Evolutionary conservation across 2,888 invertebrate species (phyloP), one percentile per base, ranked within the genome.

Genomic region (Steromphala cineraria): DNA sequence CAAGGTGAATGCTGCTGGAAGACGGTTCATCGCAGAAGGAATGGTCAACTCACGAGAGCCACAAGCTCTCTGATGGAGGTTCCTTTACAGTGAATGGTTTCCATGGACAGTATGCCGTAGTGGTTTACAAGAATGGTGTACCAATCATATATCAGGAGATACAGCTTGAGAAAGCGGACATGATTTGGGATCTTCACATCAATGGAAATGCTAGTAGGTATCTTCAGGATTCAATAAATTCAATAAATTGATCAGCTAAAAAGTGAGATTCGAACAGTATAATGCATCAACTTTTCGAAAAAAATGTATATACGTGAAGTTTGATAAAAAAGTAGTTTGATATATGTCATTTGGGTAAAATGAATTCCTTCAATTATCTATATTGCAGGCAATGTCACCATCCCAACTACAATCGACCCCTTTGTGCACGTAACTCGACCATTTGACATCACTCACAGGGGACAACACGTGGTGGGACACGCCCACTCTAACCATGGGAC

Each of bases 1-100:
- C n/a, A 40, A 85, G 85, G 81, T 85, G n/a, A 88, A 88, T 77
- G 87, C 85, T 15, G 88, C 87, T 0, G 88, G 88, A n/a, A 81
- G 75, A 24, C 83, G 82, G 0, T 86, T 85, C 67, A 81, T 85
- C 31, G 31, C 75, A 87, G 13, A 82, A 84, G 78, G 83, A 84
- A 56, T 88, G 88, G 88, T 78, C 82, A 19, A 87, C 87, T 0
- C 79, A 85, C 31, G 83, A 80, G 21, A 84, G 78, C 15, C 78
- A 78, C 21, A n/a, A 53, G 17, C 62, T 81, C 52, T 74, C 74
- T 15, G 71, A 78, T 31, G 78, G 81, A 36, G 76, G 62, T n/a
- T 52, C 75, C 24, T 76, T 83, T 17, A 78, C 79, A 1, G 77
- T 85, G 2, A 79, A 85, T 28, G 87, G 87, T 52, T 89, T 89